Base-by-base conservation (phyloP, 2,113 vertebrate species). In the Accipiter virgatus region DNA sequence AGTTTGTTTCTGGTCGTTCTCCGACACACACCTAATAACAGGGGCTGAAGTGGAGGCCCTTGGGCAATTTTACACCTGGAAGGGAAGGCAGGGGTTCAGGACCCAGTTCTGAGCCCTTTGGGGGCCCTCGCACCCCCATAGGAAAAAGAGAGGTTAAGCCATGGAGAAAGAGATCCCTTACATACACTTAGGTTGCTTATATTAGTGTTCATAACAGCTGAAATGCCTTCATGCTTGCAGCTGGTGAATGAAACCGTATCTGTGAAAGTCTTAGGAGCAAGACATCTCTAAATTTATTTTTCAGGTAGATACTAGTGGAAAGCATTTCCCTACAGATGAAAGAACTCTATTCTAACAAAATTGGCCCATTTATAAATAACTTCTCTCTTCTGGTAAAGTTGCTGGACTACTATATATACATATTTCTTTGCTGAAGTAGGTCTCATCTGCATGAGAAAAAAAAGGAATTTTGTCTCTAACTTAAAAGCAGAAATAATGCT, bases 381-480 rank as follows among this genome's bases (percentile, higher is more conserved):
- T 13, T 81, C 13, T 77, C 77, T 91, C 71, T 94, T 96, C 27
- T 15, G 71, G 62, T 90, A 73, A 86, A 68, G 12, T 79, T 75
- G 6, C 55, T 81, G 87, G 66, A 42, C 47, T 59, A 36, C 29
- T n/a, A 8, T 47, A 47, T 40, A 21, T 16, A 81, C n/a, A 29
- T 22, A 70, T 86, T 88, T 84, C 32, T 94, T 91, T 92, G 11
- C 52, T 56, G 22, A 79, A 75, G 40, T 70, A 91, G 93, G 14
- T 92, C 45, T 91, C 77, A 95, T 82, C 48, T 97, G 43, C 45
- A 73, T 93, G 32, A 95, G 66, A 94, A 97, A 94, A 94, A 91
- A 95, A 90, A 27, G 2, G 11, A 97, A 80, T 68, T 93, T 61
- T 91, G 9, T 78, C 58, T 84, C 48, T 87, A 73, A 90, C 62